Evolutionary conservation across 2,797 vertebrate genomes (phyloP).

Genomic region (Danio jaintianensis): DNA sequence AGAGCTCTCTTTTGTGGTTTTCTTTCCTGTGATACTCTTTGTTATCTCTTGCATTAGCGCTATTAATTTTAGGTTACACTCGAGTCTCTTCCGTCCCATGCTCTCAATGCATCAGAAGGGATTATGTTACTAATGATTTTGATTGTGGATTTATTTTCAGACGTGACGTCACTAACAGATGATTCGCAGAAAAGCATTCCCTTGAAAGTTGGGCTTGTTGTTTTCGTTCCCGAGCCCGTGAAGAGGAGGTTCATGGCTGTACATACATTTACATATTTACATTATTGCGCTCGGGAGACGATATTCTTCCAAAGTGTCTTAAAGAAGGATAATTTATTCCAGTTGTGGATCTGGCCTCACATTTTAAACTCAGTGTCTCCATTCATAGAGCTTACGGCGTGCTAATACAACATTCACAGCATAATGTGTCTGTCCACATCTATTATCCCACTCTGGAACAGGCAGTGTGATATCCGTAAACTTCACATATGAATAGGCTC

Average conservation of each 20-base stretch:
- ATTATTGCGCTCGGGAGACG: constrained; percentile 19
- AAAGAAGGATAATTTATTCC: constrained; percentile 50
- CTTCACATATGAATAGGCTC: constrained; percentile 86
- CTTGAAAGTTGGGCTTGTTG: constrained; percentile 33
- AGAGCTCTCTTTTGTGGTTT: neutral
- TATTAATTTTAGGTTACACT: neutral
- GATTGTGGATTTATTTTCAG: constrained; percentile 33
- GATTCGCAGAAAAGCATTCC: constrained; percentile 32
- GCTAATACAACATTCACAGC: constrained; percentile 60
- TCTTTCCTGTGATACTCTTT: neutral
- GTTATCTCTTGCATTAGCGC: neutral
- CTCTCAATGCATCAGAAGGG: neutral
- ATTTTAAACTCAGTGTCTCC: constrained; percentile 56
- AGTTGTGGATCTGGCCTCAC: constrained; percentile 38
- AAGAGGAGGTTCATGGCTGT: constrained; percentile 18
- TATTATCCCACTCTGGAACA: constrained; percentile 59
- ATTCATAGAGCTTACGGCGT: constrained; percentile 51
- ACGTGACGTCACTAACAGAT: constrained; percentile 17
- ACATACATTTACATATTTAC: constrained; percentile 48
- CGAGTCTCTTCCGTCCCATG: neutral
- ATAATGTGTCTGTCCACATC: constrained; percentile 65
- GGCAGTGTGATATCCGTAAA: constrained; percentile 74
- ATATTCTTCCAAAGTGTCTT: constrained; percentile 32
- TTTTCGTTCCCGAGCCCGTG: constrained; percentile 5
- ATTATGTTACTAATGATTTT: constrained; percentile 19